phyloP scores from a whole-genome alignment of 1,140 invertebrate species.

The Oryzaephilus surinamensis region DNA sequence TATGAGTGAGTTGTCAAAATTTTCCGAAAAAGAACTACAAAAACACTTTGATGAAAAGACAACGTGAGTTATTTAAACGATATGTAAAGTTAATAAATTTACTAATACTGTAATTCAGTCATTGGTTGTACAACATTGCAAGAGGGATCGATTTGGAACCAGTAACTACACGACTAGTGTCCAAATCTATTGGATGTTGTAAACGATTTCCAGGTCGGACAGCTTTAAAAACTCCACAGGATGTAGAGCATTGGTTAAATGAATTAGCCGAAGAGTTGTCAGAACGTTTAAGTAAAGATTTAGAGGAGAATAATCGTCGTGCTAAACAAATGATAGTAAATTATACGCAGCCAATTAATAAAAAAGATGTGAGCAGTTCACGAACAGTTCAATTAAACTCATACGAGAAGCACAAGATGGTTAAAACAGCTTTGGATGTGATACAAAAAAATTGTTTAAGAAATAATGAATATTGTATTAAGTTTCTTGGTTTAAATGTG shows the following conservation, averaged over 20 bases:
- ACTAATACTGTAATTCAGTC: constrained; percentile 33
- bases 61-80: constrained; percentile 46
- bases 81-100: constrained; percentile 2
- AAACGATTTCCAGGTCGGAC: constrained; percentile 85
- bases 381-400: constrained; percentile 44
- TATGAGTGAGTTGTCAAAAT: constrained; percentile 66
- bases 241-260: constrained; percentile 69
- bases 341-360: constrained; percentile 48
- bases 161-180: constrained; percentile 68
- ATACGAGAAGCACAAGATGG: constrained; percentile 48
- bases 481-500: constrained; percentile 62
- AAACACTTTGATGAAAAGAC: constrained; percentile 73
- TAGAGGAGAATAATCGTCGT: constrained; percentile 53
- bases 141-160: constrained; percentile 80
- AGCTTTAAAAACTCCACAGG: constrained; percentile 58
- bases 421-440: constrained; percentile 46
- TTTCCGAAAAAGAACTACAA: constrained; percentile 56
- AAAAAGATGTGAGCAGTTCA: constrained; percentile 49
- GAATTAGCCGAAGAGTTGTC: constrained; percentile 72
- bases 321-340: constrained; percentile 54
- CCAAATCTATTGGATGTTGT: constrained; percentile 91
- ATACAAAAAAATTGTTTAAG: constrained; percentile 45
- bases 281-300: constrained; percentile 77
- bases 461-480: constrained; percentile 38
- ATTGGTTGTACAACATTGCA: constrained; percentile 79